These are phyloP conservation scores for Geococcyx californianus DNA, from an alignment of 2,113 vertebrate genomes.

Conservation along the genomic window DNA sequence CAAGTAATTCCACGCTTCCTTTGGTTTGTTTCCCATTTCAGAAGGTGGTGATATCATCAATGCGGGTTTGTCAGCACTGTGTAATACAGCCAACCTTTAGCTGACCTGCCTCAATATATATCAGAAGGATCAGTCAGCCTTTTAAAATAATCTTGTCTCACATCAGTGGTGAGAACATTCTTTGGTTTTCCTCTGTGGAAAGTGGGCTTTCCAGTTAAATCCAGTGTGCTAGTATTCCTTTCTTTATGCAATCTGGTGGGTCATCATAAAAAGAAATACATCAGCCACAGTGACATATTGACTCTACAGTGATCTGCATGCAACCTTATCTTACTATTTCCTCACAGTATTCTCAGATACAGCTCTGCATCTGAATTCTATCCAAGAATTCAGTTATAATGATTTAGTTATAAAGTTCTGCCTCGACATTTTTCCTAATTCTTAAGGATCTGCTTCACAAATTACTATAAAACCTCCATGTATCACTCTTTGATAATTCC, in stretches of 20 bases:
- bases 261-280: not conserved
- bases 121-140: not conserved
- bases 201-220: not conserved
- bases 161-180: not conserved
- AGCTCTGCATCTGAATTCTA: not conserved
- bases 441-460: not conserved
- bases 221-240: not conserved
- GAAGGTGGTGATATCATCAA: not conserved
- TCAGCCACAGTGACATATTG: fast-evolving
- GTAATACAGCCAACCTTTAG: not conserved
- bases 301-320: not conserved
- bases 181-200: not conserved
- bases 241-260: not conserved
- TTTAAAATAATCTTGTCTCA: not conserved
- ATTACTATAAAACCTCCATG: not conserved
- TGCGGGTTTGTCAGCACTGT: not conserved
- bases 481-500: not conserved
- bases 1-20: not conserved
- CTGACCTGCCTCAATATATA: not conserved
- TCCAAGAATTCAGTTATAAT: not conserved
- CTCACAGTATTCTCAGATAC: not conserved
- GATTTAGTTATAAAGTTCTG: not conserved
- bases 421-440: not conserved
- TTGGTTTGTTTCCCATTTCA: not conserved
- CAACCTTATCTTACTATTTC: not conserved